Percentiles rank a stretch among this genome's conserved stretches.
These are phyloP conservation scores for Myoxocephalus aenaeus DNA, from an alignment of 2,797 vertebrate genomes.

Conservation along the genomic window DNA sequence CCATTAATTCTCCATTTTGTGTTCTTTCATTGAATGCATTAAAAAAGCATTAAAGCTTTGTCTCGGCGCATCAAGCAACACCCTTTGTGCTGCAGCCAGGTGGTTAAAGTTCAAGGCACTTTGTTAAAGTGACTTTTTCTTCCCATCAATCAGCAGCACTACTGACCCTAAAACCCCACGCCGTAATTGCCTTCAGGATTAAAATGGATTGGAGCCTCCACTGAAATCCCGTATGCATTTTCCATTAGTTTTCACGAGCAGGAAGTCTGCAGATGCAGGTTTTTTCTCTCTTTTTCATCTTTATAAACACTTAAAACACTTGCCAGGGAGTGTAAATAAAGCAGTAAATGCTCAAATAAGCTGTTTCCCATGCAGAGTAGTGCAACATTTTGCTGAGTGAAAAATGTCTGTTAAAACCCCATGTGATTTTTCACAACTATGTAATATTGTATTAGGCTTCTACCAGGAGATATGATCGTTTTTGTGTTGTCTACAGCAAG, in stretches of 20 bases:
- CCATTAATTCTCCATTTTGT: constrained; percentile 75
- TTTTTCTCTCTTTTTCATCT: constrained; percentile 37
- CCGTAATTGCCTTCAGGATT: constrained; percentile 86
- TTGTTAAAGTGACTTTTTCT: constrained; percentile 82
- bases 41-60: constrained; percentile 72
- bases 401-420: not conserved
- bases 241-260: constrained; percentile 78
- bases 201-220: constrained; percentile 83
- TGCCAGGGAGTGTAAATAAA: constrained; percentile 45
- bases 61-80: constrained; percentile 62
- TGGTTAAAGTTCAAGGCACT: constrained; percentile 79
- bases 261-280: constrained; percentile 71
- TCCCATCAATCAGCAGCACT: constrained; percentile 83
- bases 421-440: constrained; percentile 30
- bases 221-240: constrained; percentile 80
- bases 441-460: constrained; percentile 29
- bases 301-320: constrained; percentile 67
- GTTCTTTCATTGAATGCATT: constrained; percentile 68
- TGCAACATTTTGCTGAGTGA: not conserved
- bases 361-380: constrained; percentile 28
- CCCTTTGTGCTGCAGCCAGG: constrained; percentile 72
- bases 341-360: constrained; percentile 6
- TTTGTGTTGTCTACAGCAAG: constrained; percentile 49
- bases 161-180: constrained; percentile 83
- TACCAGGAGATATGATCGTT: constrained; percentile 53